Conservation (phyloP, 2,797 vertebrate genomes). For the Enteromius radiatus region DNA sequence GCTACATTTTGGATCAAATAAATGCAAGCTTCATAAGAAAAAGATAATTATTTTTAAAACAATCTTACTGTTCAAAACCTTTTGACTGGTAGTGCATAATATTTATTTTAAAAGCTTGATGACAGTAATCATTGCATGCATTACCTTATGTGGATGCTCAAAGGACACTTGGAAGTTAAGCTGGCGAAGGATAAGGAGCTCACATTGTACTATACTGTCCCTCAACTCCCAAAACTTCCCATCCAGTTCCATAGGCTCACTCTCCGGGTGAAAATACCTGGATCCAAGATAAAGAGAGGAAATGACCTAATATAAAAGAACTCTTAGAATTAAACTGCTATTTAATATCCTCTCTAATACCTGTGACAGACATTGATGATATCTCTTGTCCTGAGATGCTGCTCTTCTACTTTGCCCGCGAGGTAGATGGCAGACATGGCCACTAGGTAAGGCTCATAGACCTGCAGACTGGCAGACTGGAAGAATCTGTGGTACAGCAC, state of each 20-base stretch:
- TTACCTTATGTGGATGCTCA: conserved; percentile 88
- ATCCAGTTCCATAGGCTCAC: conserved; percentile 83
- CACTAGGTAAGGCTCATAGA: conserved; percentile 87
- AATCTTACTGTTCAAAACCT: background rate
- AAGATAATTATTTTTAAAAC: background rate
- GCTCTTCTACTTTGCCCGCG: conserved; percentile 90
- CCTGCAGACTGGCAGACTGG: conserved; percentile 67
- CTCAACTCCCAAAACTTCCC: conserved; percentile 87
- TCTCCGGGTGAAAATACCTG: conserved; percentile 83
- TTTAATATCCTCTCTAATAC: conserved; percentile 2
- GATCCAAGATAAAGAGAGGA: conserved; percentile 31
- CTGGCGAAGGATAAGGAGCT: conserved; percentile 85
- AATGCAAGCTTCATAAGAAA: background rate
- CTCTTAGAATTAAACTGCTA: background rate
- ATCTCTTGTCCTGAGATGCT: conserved; percentile 85
- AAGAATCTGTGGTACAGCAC: conserved; percentile 89
- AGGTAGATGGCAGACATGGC: conserved; percentile 89
- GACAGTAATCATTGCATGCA: background rate
- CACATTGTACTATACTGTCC: conserved; percentile 89
- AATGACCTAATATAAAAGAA: background rate
- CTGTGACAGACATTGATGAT: conserved; percentile 83
- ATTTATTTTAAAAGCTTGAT: background rate
- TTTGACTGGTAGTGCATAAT: background rate
- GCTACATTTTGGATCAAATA: background rate
- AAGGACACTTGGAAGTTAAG: conserved; percentile 88